Evolutionary conservation across 2,888 invertebrate species (phyloP), one percentile per base, ranked within the genome.

Genomic region (Pediacus dermestoides): DNA sequence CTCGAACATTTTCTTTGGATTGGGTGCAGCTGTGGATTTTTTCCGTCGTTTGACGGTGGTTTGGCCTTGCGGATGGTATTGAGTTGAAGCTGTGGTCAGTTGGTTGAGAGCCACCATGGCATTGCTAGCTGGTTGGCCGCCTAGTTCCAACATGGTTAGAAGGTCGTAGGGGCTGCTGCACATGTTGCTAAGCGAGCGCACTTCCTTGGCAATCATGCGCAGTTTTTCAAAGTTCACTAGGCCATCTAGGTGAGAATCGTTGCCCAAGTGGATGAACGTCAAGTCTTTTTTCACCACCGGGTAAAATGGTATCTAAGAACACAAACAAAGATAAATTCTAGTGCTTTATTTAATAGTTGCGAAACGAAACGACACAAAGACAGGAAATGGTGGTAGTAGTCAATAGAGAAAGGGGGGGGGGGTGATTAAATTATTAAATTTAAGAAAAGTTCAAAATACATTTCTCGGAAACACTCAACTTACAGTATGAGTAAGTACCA

Each of bases 1-100:
- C 70, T 96, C 96, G 69, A 93, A 96, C 94, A 96, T 95, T 70
- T 94, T 95, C 72, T 95, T 95, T 34, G 92, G 90, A 71, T 96
- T 95, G 1, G 91, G 91, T 2, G 90, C 87, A 15, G 91, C 86
- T 16, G 88, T 80, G 0, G 92, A 86, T 65, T 92, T 88, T 70
- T 92, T 91, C 53, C 92, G 78, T 53, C 91, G 74, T 64, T 92
- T 93, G 0, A 92, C 90, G 1, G 91, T 92, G 0, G 90, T 86
- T 59, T 86, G 85, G 4, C 85, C 67, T 70, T 74, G 74, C 42
- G 55, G 64, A 59, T 68, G 67, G 35, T 70, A 67, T 54, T 78
- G 75, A 23, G 76, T 78, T 46, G 78, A 78, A 14, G 85, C 84
- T 4, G 87, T 85, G 3, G 87, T 87, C 65, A 91, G 76, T 68